A percentile compares a stretch with the other conserved stretches of the same genome.
These are phyloP conservation scores for Parascotia fuliginaria DNA, from an alignment of 2,888 invertebrate species.

Conservation along the genomic window DNA sequence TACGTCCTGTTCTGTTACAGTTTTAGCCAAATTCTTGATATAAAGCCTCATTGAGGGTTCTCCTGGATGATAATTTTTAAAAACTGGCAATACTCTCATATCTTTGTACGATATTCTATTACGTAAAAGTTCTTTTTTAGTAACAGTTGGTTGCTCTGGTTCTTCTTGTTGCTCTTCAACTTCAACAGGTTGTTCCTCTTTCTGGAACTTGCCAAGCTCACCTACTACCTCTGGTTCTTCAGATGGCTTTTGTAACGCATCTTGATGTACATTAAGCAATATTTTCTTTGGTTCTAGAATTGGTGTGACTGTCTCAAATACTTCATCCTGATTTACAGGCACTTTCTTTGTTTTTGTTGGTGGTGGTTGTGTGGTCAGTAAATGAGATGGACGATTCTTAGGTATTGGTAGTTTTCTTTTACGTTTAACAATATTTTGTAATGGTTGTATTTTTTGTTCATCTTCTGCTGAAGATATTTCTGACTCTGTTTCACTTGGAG, in stretches of 20 bases:
- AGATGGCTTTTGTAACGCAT: constrained; percentile 64
- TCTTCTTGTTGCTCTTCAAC: constrained; percentile 45
- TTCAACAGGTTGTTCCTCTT: constrained; percentile 55
- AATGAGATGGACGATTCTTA: constrained; percentile 56
- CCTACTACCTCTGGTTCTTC: constrained; percentile 71
- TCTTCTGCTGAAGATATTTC: constrained; percentile 76
- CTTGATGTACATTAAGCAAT: constrained; percentile 70
- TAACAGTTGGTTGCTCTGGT: constrained; percentile 78
- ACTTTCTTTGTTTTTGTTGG: constrained; percentile 62
- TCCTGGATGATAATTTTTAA: constrained; percentile 94
- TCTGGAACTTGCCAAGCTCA: constrained; percentile 75
- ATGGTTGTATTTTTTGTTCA: constrained; percentile 47
- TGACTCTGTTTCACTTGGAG: constrained; percentile 71
- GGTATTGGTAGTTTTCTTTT: constrained; percentile 67
- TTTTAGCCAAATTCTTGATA: constrained; percentile 95
- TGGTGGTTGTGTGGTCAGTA: constrained; percentile 55
- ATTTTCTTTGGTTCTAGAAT: constrained; percentile 76
- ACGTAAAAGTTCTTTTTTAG: constrained; percentile 87
- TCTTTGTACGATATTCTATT: constrained; percentile 90
- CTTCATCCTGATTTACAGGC: constrained; percentile 63
- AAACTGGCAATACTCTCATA: constrained; percentile 90
- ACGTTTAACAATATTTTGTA: constrained; percentile 63
- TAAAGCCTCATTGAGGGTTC: constrained; percentile 94
- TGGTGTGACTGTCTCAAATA: constrained; percentile 70
- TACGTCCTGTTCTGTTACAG: constrained; percentile 90